Evolutionary conservation across 2,888 invertebrate genomes (phyloP).

Genomic region (Xestia sexstrigata): DNA sequence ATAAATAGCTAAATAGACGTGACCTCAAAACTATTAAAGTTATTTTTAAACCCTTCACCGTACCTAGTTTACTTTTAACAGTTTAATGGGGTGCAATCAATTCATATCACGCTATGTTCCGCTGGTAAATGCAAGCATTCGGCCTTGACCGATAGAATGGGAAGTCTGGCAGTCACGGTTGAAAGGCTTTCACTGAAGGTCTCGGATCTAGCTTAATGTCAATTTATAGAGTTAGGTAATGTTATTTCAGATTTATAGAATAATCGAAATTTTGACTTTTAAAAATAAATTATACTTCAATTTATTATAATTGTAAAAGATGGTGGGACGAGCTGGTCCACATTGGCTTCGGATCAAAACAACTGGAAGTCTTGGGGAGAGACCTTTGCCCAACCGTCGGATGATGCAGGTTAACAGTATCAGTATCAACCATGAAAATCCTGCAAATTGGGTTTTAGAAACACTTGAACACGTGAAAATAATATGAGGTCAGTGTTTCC

Average conservation of each 20-base stretch:
- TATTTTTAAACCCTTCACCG: slow-evolving; percentile 38
- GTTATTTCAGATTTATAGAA: background rate
- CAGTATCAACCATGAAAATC: background rate
- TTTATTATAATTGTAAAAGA: no score
- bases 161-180: slow-evolving; percentile 41
- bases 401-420: no score
- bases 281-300: no score
- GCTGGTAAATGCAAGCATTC: slow-evolving; percentile 43
- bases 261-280: background rate
- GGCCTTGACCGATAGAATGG: slow-evolving; percentile 43
- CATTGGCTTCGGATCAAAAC: no score
- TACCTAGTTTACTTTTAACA: slow-evolving; percentile 31
- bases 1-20: slow-evolving; percentile 3
- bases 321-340: no score
- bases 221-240: background rate
- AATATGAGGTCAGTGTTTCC: background rate
- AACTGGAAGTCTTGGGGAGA: no score
- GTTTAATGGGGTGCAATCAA: slow-evolving; percentile 53
- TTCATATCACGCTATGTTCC: slow-evolving; percentile 53
- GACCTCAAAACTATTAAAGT: slow-evolving; percentile 18
- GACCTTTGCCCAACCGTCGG: no score
- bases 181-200: slow-evolving; percentile 36
- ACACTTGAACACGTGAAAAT: background rate
- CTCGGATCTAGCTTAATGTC: slow-evolving; percentile 23
- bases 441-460: background rate